Evolutionary conservation across 2,113 vertebrate species (phyloP).

Genomic region (Ammodytes marinus): DNA sequence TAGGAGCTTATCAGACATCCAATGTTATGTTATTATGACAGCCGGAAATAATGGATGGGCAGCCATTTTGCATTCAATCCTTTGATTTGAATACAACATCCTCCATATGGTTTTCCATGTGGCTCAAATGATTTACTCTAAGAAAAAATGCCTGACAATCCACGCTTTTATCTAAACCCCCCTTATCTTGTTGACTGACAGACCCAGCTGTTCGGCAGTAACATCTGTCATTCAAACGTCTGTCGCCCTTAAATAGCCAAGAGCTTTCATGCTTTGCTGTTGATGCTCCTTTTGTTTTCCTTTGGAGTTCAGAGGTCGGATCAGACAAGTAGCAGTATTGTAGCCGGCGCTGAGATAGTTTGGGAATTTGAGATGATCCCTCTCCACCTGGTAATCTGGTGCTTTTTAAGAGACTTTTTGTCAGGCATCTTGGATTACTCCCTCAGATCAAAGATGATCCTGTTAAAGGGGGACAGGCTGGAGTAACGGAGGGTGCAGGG

Average conservation of each 20-base stretch:
- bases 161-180: slow-evolving; percentile 8
- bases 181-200: slow-evolving; percentile 37
- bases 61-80: slow-evolving; percentile 17
- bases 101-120: slow-evolving; percentile 42
- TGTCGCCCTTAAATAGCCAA: slow-evolving; percentile 21
- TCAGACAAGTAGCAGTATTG: not conserved
- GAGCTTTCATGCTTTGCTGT: not conserved
- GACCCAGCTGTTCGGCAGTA: slow-evolving; percentile 37
- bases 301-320: slow-evolving; percentile 22
- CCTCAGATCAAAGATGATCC: slow-evolving; percentile 70
- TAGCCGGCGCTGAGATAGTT: slow-evolving; percentile 27
- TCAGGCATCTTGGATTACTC: slow-evolving; percentile 68
- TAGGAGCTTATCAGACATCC: not conserved
- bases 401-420: slow-evolving; percentile 59
- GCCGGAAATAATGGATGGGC: not conserved
- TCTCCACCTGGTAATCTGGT: slow-evolving; percentile 56
- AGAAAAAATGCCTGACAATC: slow-evolving; percentile 14
- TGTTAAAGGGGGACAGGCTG: slow-evolving; percentile 55
- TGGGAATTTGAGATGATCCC: slow-evolving; percentile 51
- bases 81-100: slow-evolving; percentile 38
- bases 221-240: slow-evolving; percentile 65
- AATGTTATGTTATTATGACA: not conserved
- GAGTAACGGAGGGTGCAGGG: slow-evolving; percentile 4
- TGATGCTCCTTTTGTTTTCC: slow-evolving; percentile 46
- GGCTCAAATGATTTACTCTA: slow-evolving; percentile 14